A percentile compares a stretch with the other conserved stretches of the same genome.
Evolutionary conservation across 2,888 invertebrate species (phyloP).

Genomic region (Aphidius colemani): DNA sequence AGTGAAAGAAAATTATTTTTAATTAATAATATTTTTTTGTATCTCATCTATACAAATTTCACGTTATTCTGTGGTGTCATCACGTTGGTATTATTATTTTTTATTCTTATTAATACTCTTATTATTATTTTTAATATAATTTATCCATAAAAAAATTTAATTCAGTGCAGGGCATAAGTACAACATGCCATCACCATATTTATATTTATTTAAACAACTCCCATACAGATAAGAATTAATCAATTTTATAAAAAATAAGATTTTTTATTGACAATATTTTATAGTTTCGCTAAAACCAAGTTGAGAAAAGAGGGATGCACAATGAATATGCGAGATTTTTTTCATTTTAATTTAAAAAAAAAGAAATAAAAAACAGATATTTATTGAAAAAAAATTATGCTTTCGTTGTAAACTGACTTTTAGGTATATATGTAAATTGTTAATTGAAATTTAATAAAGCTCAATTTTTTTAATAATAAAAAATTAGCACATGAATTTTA

Average conservation of each 20-base stretch:
- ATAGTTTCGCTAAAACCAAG: conserved; percentile 49
- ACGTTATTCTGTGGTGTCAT: conserved; percentile 57
- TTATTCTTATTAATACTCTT: neutral
- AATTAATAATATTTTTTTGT: conserved; percentile 26
- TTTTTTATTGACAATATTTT: conserved; percentile 38
- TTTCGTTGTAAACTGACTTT: neutral
- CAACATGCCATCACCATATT: conserved; percentile 33
- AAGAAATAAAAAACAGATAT: neutral
- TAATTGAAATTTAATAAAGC: neutral
- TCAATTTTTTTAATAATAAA: too few relatives aligned
- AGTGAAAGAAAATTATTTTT: conserved; percentile 46
- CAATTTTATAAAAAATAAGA: neutral
- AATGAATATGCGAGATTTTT: conserved; percentile 59
- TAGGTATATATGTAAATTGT: neutral
- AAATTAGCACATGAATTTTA: too few relatives aligned
- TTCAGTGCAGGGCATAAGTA: conserved; percentile 21
- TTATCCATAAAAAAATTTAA: conserved; percentile 4
- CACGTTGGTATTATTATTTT: conserved; percentile 28
- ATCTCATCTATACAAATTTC: conserved; percentile 29
- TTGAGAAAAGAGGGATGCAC: conserved; percentile 54
- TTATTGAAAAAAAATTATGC: neutral
- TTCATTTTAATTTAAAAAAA: neutral
- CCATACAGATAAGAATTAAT: too few relatives aligned
- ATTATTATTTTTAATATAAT: neutral
- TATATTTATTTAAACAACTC: conserved; percentile 18